phyloP scores from a whole-genome alignment of 2,888 invertebrate genomes.

The Cancer borealis region DNA sequence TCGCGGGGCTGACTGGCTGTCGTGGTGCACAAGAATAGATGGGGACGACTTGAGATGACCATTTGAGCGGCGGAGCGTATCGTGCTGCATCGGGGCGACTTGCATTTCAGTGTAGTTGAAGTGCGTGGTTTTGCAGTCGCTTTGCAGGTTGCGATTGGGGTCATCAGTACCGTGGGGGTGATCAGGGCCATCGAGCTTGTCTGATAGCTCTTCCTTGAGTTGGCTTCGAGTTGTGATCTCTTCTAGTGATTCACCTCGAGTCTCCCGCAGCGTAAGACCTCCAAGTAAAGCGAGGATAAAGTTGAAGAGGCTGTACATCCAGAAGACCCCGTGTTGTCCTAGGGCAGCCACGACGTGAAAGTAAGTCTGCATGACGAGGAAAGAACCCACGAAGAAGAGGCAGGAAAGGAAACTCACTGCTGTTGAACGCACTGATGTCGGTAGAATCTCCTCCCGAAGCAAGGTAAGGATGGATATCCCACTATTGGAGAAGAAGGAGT shows the following conservation, averaged over 20 bases:
- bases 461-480: conserved; percentile 51
- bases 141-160: neutral
- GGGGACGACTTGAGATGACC: neutral
- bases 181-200: neutral
- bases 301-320: conserved; percentile 50
- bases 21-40: neutral
- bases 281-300: conserved; percentile 30
- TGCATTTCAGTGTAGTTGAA: neutral
- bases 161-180: neutral
- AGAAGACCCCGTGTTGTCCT: conserved; percentile 57
- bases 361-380: conserved; percentile 47
- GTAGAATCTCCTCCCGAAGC: conserved; percentile 60
- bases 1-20: neutral
- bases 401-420: conserved; percentile 36
- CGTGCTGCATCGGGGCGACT: neutral
- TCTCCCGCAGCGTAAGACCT: conserved; percentile 40
- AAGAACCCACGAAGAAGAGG: conserved; percentile 34
- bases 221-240: neutral
- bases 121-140: neutral
- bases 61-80: neutral
- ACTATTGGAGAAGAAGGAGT: conserved; percentile 52
- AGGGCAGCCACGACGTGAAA: neutral
- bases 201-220: neutral
- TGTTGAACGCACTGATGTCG: conserved; percentile 50
- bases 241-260: conserved; percentile 34